phyloP scores from a whole-genome alignment of 2,113 vertebrate genomes.

The Platysteira castanea region DNA sequence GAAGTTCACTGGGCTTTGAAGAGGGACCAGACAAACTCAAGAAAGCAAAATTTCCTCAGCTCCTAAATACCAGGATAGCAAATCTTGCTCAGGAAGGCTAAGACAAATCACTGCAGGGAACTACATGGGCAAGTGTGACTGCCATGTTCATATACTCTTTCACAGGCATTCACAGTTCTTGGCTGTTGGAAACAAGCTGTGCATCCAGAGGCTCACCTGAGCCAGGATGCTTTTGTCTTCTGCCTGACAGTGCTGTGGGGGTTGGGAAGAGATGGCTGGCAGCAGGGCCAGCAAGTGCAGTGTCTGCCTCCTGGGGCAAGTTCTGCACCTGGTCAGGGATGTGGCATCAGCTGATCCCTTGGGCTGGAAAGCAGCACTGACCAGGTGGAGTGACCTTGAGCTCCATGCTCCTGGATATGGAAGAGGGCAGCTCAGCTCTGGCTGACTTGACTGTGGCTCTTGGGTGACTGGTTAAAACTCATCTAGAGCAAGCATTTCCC shows the following conservation, averaged over 20 bases:
- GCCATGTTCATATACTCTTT: not conserved
- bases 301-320: not conserved
- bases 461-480: not conserved
- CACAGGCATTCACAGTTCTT: not conserved
- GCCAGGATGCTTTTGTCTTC: not conserved
- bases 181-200: not conserved
- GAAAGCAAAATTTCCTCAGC: not conserved
- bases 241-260: not conserved
- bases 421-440: not conserved
- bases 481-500: not conserved
- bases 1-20: not conserved
- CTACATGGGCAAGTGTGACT: not conserved
- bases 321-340: not conserved
- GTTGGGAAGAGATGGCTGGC: not conserved
- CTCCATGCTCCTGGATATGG: not conserved
- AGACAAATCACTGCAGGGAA: not conserved
- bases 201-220: not conserved
- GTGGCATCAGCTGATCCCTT: not conserved
- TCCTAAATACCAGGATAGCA: not conserved
- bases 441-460: not conserved
- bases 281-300: not conserved
- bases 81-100: not conserved
- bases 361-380: not conserved
- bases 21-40: not conserved
- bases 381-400: not conserved